Evolutionary conservation across 1,140 invertebrate species (phyloP), one percentile per base, ranked within the genome.

Genomic region (Pseudomyrmex sp.): DNA sequence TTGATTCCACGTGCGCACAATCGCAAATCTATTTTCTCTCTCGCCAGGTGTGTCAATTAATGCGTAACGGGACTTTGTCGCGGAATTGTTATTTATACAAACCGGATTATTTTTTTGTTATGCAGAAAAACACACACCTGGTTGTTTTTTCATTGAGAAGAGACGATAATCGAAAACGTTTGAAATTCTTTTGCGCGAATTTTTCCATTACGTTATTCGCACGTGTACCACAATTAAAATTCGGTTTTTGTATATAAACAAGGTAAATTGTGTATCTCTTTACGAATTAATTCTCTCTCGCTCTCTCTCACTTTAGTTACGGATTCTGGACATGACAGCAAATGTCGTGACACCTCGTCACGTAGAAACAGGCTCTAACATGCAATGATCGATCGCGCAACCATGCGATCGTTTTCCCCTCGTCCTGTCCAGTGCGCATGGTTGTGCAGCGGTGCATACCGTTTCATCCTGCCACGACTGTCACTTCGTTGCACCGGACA

Each of bases 381-480:
- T 87, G 83, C 90, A 87, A 91, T 90, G 85, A 91, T 92, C 90
- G 91, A 92, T 92, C 90, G 90, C 88, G 85, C 90, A 88, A 85
- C 88, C 87, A 88, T 88, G 84, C 83, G 88, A 88, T 86, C 89
- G 89, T 90, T 88, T 35, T 83, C 84, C 79, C 91, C 90, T 91
- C 88, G 88, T 90, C 91, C 90, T 92, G 87, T 87, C 85, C 89
- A 88, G 88, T 86, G 77, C 85, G 76, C 76, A 80, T 80, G 76
- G 76, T 89, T 68, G 85, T 87, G 73, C 88, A 89, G 54, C 85
- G 72, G 54, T 85, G 85, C 88, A 83, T 87, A 77, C 85, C 74
- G 85, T 86, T 76, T 80, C 75, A 82, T 90, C 82, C 85, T 85
- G 85, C 75, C 68, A 62, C 66, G 70, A 76, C 66, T 83, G 66